phyloP scores from a whole-genome alignment of 2,888 invertebrate species.

The Trilocha varians region DNA sequence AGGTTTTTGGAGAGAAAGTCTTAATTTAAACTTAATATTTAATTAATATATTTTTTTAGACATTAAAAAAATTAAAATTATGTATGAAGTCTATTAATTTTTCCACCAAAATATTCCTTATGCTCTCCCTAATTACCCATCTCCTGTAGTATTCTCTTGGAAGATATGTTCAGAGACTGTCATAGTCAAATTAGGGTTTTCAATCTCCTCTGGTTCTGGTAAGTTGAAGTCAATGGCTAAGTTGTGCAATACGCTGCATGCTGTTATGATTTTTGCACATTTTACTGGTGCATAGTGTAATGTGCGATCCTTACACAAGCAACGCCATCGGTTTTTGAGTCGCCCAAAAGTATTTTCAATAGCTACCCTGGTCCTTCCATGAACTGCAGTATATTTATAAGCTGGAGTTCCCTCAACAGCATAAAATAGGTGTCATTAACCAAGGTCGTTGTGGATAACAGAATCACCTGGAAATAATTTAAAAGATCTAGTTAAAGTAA shows the following conservation, averaged over 20 bases:
- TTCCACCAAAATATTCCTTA: too few relatives aligned
- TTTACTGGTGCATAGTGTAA: slow-evolving; percentile 19
- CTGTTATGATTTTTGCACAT: slow-evolving; percentile 17
- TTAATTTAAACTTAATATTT: too few relatives aligned
- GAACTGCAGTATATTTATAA: background rate
- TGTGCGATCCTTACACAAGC: slow-evolving; percentile 6
- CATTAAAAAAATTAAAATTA: too few relatives aligned
- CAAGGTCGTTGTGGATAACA: slow-evolving; percentile 11
- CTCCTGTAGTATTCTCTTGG: too few relatives aligned
- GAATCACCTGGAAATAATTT: background rate
- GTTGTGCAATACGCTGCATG: slow-evolving; percentile 20
- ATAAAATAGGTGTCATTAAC: slow-evolving; percentile 12
- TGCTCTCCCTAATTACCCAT: too few relatives aligned
- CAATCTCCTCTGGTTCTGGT: background rate
- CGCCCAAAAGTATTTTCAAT: slow-evolving; percentile 2
- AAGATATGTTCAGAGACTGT: too few relatives aligned
- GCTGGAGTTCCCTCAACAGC: slow-evolving; percentile 3
- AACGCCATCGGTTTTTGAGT: slow-evolving; percentile 1
- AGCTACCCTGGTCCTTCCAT: slow-evolving; percentile 7
- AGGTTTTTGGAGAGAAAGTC: too few relatives aligned
- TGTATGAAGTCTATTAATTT: too few relatives aligned
- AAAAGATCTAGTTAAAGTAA: background rate
- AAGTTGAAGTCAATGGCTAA: slow-evolving; percentile 4
- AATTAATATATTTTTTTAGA: too few relatives aligned
- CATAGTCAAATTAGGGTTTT: background rate